Conservation (phyloP, 1,140 invertebrate genomes). For the Trichonephila clavipes region DNA sequence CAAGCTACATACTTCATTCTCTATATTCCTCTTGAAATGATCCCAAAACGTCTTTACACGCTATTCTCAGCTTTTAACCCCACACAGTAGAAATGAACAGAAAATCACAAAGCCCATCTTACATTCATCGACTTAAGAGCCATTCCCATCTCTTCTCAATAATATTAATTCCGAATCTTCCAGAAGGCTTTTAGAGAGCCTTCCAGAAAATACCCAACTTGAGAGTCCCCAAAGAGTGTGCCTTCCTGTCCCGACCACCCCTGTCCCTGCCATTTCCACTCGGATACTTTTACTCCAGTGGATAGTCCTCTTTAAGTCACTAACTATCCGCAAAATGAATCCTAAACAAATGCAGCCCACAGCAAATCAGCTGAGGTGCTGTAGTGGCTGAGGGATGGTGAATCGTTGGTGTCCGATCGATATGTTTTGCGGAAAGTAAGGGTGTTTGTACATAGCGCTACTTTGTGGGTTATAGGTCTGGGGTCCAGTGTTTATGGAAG, state of each 20-base stretch:
- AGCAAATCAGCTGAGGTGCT: slow-evolving; percentile 20
- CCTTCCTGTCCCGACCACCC: background rate
- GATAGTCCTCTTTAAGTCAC: slow-evolving; percentile 51
- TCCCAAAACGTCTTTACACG: background rate
- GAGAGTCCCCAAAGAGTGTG: background rate
- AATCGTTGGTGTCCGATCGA: slow-evolving; percentile 18
- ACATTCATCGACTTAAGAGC: background rate
- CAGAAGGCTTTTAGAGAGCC: background rate
- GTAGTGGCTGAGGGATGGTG: background rate
- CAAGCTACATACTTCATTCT: background rate
- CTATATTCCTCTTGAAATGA: background rate
- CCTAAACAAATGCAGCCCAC: slow-evolving; percentile 56
- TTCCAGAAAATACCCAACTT: background rate
- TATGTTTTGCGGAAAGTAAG: background rate
- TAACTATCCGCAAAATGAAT: slow-evolving; percentile 64
- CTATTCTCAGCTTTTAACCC: background rate
- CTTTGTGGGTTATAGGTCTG: background rate
- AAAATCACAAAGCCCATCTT: background rate
- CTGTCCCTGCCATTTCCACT: background rate
- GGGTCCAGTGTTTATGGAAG: background rate
- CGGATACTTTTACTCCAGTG: slow-evolving; percentile 36
- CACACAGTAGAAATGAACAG: background rate
- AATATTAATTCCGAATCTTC: slow-evolving; percentile 28
- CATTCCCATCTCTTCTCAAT: slow-evolving; percentile 18
- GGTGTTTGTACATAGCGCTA: slow-evolving; percentile 12